Percentiles rank a stretch among this genome's conserved stretches.
These are phyloP conservation scores for Scaptomyza caliginosa DNA, from an alignment of 2,888 invertebrate species.

Conservation along the genomic window DNA sequence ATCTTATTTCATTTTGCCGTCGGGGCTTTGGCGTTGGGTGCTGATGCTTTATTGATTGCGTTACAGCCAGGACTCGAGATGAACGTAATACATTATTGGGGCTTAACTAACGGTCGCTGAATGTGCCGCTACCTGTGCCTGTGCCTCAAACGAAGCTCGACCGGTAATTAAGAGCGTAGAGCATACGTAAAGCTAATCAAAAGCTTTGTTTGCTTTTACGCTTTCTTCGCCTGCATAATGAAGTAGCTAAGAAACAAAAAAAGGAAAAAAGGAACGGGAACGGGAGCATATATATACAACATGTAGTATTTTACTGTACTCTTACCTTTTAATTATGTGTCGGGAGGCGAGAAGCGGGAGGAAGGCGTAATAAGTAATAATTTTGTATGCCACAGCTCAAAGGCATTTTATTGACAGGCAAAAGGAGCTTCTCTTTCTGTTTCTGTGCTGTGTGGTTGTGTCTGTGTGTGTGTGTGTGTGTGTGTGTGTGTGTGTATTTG, in stretches of 20 bases:
- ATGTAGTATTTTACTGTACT: slow-evolving; percentile 8
- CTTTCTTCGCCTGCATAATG: slow-evolving; percentile 17
- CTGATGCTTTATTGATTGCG: slow-evolving; percentile 53
- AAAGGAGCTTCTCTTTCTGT: slow-evolving; percentile 1
- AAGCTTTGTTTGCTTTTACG: slow-evolving; percentile 23
- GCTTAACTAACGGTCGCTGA: slow-evolving; percentile 35
- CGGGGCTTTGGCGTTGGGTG: neutral
- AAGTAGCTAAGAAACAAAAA: slow-evolving; percentile 13
- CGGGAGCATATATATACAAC: neutral
- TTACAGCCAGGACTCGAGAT: slow-evolving; percentile 27
- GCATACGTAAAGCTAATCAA: slow-evolving; percentile 28
- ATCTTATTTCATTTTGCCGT: slow-evolving; percentile 42
- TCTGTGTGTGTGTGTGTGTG: slow-evolving; percentile 7
- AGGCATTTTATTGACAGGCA: slow-evolving; percentile 67
- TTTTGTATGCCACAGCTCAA: slow-evolving; percentile 40
- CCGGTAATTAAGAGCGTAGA: slow-evolving; percentile 36
- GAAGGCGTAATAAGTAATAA: slow-evolving; percentile 35
- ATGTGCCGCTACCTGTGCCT: neutral
- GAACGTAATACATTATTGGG: slow-evolving; percentile 48
- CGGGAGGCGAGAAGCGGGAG: neutral
- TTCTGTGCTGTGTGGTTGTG: neutral
- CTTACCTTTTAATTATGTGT: slow-evolving; percentile 33
- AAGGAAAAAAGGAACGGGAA: no score
- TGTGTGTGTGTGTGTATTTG: slow-evolving; percentile 20
- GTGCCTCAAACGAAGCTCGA: neutral